Evolutionary conservation across 2,113 vertebrate genomes (phyloP), one percentile per base, ranked within the genome.

Genomic region (Osmerus eperlanus): DNA sequence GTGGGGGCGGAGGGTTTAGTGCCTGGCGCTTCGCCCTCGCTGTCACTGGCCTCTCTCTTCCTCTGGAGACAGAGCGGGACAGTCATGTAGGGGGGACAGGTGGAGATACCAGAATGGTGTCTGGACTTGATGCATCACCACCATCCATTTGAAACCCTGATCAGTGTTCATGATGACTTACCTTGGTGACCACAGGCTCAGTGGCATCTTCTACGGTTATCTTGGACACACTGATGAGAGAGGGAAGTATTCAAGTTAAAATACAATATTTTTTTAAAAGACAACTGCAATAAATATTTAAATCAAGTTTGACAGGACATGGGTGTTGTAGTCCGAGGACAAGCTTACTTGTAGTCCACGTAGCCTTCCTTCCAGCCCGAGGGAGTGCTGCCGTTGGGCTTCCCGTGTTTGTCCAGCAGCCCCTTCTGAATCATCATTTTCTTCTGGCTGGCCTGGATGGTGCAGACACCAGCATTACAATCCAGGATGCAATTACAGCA

Each of bases 401-500:
- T 99, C 2, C 97, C 97, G 0, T 94, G 95, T 84, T 97, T 96
- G 84, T 98, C 96, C 21, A 99, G 78, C 2, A 98, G 92, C 2
- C 97, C 97, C 64, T 96, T 93, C 85, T 97, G 93, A 75, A 99
- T 97, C 96, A 99, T 95, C 90, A 93, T 89, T 81, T 93, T 98
- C 90, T 99, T 99, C 79, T 97, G 94, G 85, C 92, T 95, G 1
- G 97, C 97, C 97, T 99, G 83, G 41, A 5, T 68, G 3, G 53
- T 11, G 3, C 4, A 71, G 32, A 36, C 6, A 28, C 36, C 11
- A 55, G 14, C 9, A 21, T 36, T 54, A 19, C 13, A 13, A 19
- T 25, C 60, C 60, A 62, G 60, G 41, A 47, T 47, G 41, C 9
- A 0, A 47, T 47, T 47, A 1, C 41, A 9, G 5, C 41, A 2